These are phyloP conservation scores for Homalodisca vitripennis DNA, from an alignment of 1,140 invertebrate species.

Conservation along the genomic window DNA sequence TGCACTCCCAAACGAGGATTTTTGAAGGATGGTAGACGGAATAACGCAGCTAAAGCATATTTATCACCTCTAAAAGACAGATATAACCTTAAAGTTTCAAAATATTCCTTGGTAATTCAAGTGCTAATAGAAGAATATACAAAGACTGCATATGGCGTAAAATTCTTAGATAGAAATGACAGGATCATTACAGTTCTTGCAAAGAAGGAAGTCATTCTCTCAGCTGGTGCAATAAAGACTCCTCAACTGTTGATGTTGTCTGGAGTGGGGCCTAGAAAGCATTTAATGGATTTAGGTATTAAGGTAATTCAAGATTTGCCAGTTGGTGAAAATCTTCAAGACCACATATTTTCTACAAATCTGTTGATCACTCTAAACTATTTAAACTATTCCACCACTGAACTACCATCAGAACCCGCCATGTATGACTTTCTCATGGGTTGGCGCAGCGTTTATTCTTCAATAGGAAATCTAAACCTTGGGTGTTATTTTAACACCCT, in stretches of 20 bases:
- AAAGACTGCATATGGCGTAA: slow-evolving; percentile 55
- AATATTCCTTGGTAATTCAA: slow-evolving; percentile 56
- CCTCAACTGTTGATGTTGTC: slow-evolving; percentile 84
- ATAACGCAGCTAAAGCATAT: slow-evolving; percentile 47
- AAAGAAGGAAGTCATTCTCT: slow-evolving; percentile 62
- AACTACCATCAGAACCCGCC: not conserved
- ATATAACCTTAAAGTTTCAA: slow-evolving; percentile 62
- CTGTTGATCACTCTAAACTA: not conserved
- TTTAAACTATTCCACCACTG: too few relatives aligned
- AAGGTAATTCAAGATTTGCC: not conserved
- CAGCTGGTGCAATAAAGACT: slow-evolving; percentile 74
- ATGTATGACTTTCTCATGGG: not conserved
- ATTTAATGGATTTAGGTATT: slow-evolving; percentile 44
- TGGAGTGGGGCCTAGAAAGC: slow-evolving; percentile 75
- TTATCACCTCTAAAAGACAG: slow-evolving; percentile 58
- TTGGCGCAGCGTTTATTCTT: not conserved
- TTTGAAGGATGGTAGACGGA: too few relatives aligned
- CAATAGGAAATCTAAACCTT: too few relatives aligned
- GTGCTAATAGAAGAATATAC: slow-evolving; percentile 58
- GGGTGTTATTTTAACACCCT: not conserved
- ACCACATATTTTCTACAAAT: not conserved
- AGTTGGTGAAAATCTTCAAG: not conserved
- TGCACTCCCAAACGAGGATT: too few relatives aligned
- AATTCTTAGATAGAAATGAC: slow-evolving; percentile 46
- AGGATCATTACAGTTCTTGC: slow-evolving; percentile 55